Evolutionary conservation across 2,888 invertebrate genomes (phyloP).

Genomic region (Macaria notata): DNA sequence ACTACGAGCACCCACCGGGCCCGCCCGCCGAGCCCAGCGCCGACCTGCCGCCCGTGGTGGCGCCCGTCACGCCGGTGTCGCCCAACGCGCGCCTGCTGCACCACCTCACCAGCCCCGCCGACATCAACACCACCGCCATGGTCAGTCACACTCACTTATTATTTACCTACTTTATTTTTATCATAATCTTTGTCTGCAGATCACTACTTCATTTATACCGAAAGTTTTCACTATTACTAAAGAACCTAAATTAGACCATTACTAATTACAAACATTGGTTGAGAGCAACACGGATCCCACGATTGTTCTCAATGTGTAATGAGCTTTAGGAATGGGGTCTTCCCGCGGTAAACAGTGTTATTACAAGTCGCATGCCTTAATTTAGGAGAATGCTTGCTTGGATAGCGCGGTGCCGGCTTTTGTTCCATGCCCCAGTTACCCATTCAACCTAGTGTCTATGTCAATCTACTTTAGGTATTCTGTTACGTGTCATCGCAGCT

Average conservation of each 20-base stretch:
- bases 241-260: too few relatives aligned
- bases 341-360: conserved; percentile 5
- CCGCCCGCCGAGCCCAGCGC: conserved; percentile 85
- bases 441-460: too few relatives aligned
- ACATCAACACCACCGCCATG: conserved; percentile 67
- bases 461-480: too few relatives aligned
- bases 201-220: too few relatives aligned
- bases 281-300: conserved; percentile 7
- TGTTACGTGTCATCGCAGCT: too few relatives aligned
- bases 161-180: too few relatives aligned
- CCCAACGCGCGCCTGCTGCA: conserved; percentile 69
- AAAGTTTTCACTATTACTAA: too few relatives aligned
- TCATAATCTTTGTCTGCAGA: too few relatives aligned
- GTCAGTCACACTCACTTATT: conserved; percentile 2
- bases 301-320: conserved; percentile 6
- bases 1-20: conserved; percentile 92
- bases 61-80: conserved; percentile 71
- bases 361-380: conserved; percentile 1
- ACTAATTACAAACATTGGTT: conserved; percentile 3
- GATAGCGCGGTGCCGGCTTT: too few relatives aligned
- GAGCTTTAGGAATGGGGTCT: conserved; percentile 5
- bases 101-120: conserved; percentile 65
- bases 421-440: too few relatives aligned
- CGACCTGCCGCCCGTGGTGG: conserved; percentile 74
- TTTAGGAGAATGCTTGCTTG: background rate